Percentiles rank a stretch among this genome's conserved stretches.
phyloP scores from a whole-genome alignment of 2,113 vertebrate genomes.

The Charadrius vociferus region DNA sequence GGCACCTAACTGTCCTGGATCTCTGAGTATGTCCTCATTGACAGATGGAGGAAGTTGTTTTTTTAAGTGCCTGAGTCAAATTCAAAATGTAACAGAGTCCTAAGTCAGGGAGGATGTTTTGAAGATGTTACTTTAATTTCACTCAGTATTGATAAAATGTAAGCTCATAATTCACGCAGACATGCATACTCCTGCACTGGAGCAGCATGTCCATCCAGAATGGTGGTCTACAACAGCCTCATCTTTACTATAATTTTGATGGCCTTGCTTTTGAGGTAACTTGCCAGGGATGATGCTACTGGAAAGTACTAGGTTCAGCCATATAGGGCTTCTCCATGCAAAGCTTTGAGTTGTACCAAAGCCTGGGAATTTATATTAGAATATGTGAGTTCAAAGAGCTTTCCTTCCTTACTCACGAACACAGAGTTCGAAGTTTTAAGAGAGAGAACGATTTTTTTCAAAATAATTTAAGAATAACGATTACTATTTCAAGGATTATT shows the following conservation, averaged over 20 bases:
- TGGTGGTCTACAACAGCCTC: not conserved
- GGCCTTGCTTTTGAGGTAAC: not conserved
- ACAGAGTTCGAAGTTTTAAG: not conserved
- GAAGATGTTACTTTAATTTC: not conserved
- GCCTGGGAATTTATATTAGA: not conserved
- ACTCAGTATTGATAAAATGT: not conserved
- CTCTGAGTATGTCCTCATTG: not conserved
- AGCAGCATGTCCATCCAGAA: not conserved
- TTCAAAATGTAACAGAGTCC: not conserved
- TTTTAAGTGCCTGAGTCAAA: not conserved
- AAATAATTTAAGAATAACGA: not conserved
- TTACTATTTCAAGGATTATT: not conserved
- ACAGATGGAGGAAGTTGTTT: not conserved
- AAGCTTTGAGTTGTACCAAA: not conserved
- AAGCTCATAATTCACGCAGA: not conserved
- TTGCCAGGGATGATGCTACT: not conserved
- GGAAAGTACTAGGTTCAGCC: not conserved
- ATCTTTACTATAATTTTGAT: not conserved
- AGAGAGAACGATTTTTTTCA: not conserved
- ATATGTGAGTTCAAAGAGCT: fast-evolving
- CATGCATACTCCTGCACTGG: not conserved
- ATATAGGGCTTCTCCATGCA: not conserved
- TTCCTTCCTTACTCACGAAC: not conserved
- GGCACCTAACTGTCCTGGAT: not conserved
- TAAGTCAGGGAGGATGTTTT: not conserved